Evolutionary conservation across 2,113 vertebrate genomes (phyloP), one percentile per base, ranked within the genome.

Genomic region (Rhagologus leucostigma): DNA sequence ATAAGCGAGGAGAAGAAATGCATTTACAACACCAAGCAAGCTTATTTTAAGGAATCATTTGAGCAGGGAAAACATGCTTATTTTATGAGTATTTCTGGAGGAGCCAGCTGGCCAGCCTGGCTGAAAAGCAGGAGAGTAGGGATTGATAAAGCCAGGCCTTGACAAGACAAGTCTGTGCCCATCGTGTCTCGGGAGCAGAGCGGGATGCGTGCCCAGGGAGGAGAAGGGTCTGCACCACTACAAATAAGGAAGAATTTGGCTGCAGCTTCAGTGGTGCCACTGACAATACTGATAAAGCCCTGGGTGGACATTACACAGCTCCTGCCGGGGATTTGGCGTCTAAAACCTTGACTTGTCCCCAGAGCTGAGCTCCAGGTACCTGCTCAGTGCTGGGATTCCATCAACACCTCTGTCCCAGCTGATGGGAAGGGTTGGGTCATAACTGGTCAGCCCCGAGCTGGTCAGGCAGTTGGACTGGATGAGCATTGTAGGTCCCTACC

Each of bases 1-100:
- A 8, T 2, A 44, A n/a, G 9, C 3, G 1, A 89, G 35, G 19
- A 9, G 24, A 70, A 80, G 44, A 63, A 62, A 81, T 0, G 0
- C n/a, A 18, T 35, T 63, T 37, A n/a, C n/a, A 47, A 18, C n/a
- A 16, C 30, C 2, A 2, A 60, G 35, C 53, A 27, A n/a, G 49
- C 49, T 44, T 21, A 32, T 71, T 67, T 67, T 55, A 27, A 79
- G 71, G 85, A 18, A 14, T 19, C 24, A 23, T 57, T 60, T 91
- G 41, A 56, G 49, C 29, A 69, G 53, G 62, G 57, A 21, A 42
- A 79, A 49, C 19, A 14, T 44, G 65, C 24, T 71, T 59, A 57
- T 64, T 91, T 82, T 44, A 50, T 24, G 65, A 76, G 63, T n/a
- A 6, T 79, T 94, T 68, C 67, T 69, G 59, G 52, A 80, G 62